These are phyloP conservation scores for Sebastes umbrosus DNA, from an alignment of 2,797 vertebrate genomes.

Conservation along the genomic window DNA sequence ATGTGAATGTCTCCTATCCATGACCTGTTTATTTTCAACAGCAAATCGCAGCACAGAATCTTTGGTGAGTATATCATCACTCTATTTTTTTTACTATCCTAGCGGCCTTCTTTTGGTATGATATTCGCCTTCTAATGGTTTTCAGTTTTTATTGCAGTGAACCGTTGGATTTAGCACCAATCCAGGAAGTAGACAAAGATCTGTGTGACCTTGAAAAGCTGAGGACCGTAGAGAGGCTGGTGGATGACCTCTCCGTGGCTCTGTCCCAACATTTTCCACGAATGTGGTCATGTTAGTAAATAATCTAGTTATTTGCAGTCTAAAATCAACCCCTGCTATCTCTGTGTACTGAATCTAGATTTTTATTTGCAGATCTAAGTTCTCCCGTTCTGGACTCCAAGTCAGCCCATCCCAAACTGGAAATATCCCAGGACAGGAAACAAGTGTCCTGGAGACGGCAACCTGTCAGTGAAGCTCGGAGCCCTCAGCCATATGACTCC, in stretches of 20 bases:
- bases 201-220: constrained; percentile 73
- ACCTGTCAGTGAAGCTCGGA: constrained; percentile 18
- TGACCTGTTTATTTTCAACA: constrained; percentile 50
- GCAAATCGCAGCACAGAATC: constrained; percentile 71
- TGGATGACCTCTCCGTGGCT: constrained; percentile 74
- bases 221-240: constrained; percentile 74
- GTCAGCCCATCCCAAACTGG: constrained; percentile 77
- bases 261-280: constrained; percentile 78
- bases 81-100: not conserved
- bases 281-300: constrained; percentile 79
- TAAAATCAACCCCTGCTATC: not conserved
- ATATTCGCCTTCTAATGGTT: not conserved
- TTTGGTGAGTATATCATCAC: constrained; percentile 70
- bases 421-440: constrained; percentile 74
- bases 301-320: not conserved
- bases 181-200: constrained; percentile 60
- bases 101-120: not conserved
- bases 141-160: constrained; percentile 53
- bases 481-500: constrained; percentile 54
- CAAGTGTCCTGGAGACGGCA: constrained; percentile 77
- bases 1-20: not conserved
- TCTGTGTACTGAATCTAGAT: not conserved
- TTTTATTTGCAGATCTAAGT: constrained; percentile 73
- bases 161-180: constrained; percentile 61
- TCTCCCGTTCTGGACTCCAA: constrained; percentile 70